phyloP scores from a whole-genome alignment of 2,888 invertebrate species.

The Xestia sexstrigata region DNA sequence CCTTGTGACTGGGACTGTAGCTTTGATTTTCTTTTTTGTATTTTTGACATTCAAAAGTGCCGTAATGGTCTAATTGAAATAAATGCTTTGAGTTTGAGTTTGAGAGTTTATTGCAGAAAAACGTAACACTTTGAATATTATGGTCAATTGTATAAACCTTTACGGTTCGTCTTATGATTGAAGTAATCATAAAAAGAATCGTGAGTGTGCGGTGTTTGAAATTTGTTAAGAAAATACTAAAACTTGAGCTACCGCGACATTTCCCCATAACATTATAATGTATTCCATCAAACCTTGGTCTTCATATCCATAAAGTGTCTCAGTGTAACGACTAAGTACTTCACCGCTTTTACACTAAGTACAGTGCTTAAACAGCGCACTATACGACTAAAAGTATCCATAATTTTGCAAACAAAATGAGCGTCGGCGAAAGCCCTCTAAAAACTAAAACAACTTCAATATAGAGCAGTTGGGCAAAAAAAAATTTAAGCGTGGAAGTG shows the following conservation, averaged over 20 bases:
- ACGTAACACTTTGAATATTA: too few species aligned
- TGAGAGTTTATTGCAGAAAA: too few species aligned
- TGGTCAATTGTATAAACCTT: too few species aligned
- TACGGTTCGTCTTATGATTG: too few species aligned
- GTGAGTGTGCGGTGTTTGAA: background rate
- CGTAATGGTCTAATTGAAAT: too few species aligned
- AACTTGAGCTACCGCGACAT: background rate
- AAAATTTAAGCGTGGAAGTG: background rate
- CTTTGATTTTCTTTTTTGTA: too few species aligned
- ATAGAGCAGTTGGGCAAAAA: constrained; percentile 22
- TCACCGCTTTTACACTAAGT: constrained; percentile 56
- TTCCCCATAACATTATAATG: constrained; percentile 3
- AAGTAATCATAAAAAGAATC: too few species aligned
- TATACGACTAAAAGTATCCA: constrained; percentile 55
- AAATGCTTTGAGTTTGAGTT: too few species aligned
- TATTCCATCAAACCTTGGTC: constrained; percentile 18
- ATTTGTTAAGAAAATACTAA: background rate
- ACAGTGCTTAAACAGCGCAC: constrained; percentile 47
- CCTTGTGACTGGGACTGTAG: too few species aligned
- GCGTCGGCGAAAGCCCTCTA: constrained; percentile 36
- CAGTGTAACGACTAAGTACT: constrained; percentile 30
- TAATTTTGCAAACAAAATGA: constrained; percentile 57
- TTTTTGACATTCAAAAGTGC: too few species aligned
- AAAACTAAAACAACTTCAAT: constrained; percentile 45
- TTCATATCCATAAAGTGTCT: constrained; percentile 40